Evolutionary conservation across 2,797 vertebrate genomes (phyloP), one percentile per base, ranked within the genome.

Genomic region (Pseudomugil tenellus): DNA sequence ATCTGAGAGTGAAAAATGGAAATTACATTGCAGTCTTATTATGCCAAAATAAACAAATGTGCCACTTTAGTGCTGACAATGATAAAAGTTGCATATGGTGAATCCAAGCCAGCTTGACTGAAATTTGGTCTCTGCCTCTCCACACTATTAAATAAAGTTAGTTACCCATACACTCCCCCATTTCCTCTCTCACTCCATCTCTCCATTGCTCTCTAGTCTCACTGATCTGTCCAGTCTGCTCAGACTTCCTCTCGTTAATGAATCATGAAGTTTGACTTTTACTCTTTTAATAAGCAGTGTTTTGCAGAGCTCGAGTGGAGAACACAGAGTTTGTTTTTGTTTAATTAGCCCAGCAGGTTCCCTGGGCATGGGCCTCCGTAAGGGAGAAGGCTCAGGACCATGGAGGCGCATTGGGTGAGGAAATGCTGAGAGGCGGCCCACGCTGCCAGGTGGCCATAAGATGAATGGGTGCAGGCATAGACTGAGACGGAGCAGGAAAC

Each of bases 171-270:
- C 68, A 46, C 74, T 53, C 68, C 63, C 58, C 54, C 74, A 57
- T 74, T 87, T 85, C 84, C 81, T 77, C 74, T 43, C 46, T 65
- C 17, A 6, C 78, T 81, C 79, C 80, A 77, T 86, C 85, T 79
- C 70, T 63, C 77, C 62, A 41, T 74, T 49, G 41, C 80, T 74
- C 51, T 72, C 81, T 64, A 35, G 74, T 32, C 76, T 88, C 79
- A 76, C 87, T 84, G 89, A 93, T 94, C 91, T 93, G 91, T 93
- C 92, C 85, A 79, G 85, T 79, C 92, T 91, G 91, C 91, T 94
- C 92, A 92, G 89, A 94, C 94, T 95, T 96, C 93, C 94, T 94
- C 90, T 93, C 89, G 91, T 91, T 95, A 96, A 95, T 94, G 93
- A 95, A 95, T 95, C 89, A 93, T 93, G 93, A 95, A 94, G 93